Evolutionary conservation across 2,113 vertebrate genomes (phyloP), one percentile per base, ranked within the genome.

Genomic region (Brachyhypopomus occidentalis): DNA sequence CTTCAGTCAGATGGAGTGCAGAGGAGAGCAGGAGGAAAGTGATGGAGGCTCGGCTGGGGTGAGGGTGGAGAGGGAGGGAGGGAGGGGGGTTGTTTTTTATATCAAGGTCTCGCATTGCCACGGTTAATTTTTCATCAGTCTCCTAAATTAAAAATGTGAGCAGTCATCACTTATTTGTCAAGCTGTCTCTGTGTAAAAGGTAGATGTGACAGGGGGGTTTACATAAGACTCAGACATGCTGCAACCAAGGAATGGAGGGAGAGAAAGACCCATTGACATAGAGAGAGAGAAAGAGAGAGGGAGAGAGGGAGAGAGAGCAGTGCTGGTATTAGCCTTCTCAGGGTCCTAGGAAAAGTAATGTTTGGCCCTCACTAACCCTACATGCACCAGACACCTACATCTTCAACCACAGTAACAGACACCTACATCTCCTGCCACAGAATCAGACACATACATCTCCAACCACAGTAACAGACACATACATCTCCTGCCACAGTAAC

Each of bases 121-220:
- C 23, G 36, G 80, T 93, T 81, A 92, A 93, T 91, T 92, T 93
- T 94, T 93, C 84, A 94, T 92, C 84, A 79, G 75, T 69, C 87
- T 88, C 23, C 78, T 93, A 91, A 93, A 94, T 94, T 89, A 92
- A 92, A 93, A 94, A 94, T 94, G 91, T 90, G 91, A 89, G 80
- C 72, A 86, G 91, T 91, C 92, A 93, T 94, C 90, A 90, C 88
- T 93, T 93, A 93, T 93, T 92, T 92, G 92, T 93, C 91, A 93
- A 87, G 90, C 88, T 88, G 82, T 88, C 89, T 90, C 69, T 58
- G 87, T 81, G 87, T 84, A 85, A 89, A 91, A 88, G 86, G 88
- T 78, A 84, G 83, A 90, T 82, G 89, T 91, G 92, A 92, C 89
- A 87, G 89, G 74, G 80, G 85, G 80, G 86, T 87, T 93, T 92